Evolutionary conservation across 1,140 invertebrate genomes (phyloP), one percentile per base, ranked within the genome.

Genomic region (Camponotus pennsylvanicus): DNA sequence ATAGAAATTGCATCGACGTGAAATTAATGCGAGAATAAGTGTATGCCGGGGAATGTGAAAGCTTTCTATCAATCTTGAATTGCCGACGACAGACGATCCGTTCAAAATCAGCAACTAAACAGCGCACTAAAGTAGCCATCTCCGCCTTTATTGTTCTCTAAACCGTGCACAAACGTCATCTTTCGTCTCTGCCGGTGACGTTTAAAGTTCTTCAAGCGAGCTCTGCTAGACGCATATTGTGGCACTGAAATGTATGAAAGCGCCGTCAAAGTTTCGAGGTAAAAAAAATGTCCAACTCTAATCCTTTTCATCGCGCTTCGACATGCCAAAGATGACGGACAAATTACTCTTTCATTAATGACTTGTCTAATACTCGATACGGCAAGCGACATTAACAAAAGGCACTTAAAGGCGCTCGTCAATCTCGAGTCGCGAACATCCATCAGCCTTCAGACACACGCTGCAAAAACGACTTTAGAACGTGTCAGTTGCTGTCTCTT

Each of bases 11-110:
- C 9, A 45, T 45, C 21, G 78, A 15, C 79, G 61, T 40, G 79
- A 82, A 73, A 82, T 82, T 59, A 82, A 82, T 55, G 79, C 32
- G 69, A 32, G 55, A 82, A 55, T 49, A 45, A 52, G 27, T 83
- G 32, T n/a, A 49, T 7, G 69, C 69, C 27, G 79, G 27, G 27
- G 69, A 75, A 69, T 70, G 69, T 32, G 69, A 49, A 61, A 70
- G 40, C 69, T 83, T 83, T 61, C 79, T 73, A 83, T 83, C 79
- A 83, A 83, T 83, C 79, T 83, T 83, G 61, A 83, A 55, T 83
- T 75, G 79, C 79, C 79, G 79, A 63, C 79, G 79, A 83, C 79
- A 83, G 79, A 40, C 69, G 45, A 83, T 83, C 79, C 79, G 79
- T 83, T 57, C 69, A 55, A 45, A 83, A 70, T 70, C 69, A 75